These are phyloP conservation scores for human DNA, from an alignment of 2,113 vertebrate species.

Conservation along the genomic window GRCh38 chr4:94820001-94820500, in stretches of 20 bases:
- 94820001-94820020: not conserved
- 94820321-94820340: not conserved
- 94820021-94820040: not conserved
- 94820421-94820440: not conserved
- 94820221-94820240: not conserved
- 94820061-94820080: not conserved
- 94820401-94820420: not conserved
- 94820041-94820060: not conserved
- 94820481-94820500: not conserved
- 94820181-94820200: not conserved
- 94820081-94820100: not conserved
- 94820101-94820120: not conserved
- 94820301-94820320: not conserved
- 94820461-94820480: not conserved
- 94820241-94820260: not conserved
- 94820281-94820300: not conserved
- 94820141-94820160: not conserved
- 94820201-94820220: not conserved
- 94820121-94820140: not conserved
- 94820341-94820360: not conserved
- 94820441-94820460: not conserved
- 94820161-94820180: not conserved
- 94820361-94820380: not conserved
- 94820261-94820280: not conserved
- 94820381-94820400: rapidly evolving